Evolutionary conservation across 2,113 vertebrate genomes (phyloP), one percentile per base, ranked within the genome.

Genomic region (Parus major): DNA sequence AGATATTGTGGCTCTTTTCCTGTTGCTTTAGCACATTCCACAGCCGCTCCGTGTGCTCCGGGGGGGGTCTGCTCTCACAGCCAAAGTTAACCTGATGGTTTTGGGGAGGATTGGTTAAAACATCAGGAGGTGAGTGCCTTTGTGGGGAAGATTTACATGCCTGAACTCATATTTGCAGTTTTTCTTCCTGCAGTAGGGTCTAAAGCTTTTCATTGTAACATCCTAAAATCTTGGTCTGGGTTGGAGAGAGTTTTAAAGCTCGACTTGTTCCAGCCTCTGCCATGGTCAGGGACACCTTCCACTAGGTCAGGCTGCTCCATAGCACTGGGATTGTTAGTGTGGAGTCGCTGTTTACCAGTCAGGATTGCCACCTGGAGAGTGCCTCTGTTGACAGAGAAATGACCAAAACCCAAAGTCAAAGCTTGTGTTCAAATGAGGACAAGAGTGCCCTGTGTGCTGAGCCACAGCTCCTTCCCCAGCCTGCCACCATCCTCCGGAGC

Each of bases 1-100:
- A 18, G 35, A 15, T 20, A 5, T 6, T 59, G 63, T 39, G 57
- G 59, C 25, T 63, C 0, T 66, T 70, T 66, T 44, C 64, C 55
- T 2, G 2, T 11, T 42, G 50, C n/a, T 86, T 66, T 31, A 86
- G 50, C 27, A 21, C 52, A 5, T 77, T 29, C 39, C 17, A 3
- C 18, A 41, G 59, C 24, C 0, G 0, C n/a, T 46, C 36, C 0
- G 0, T 12, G 23, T 59, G 56, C 66, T 78, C 29, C 5, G 1
- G 41, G 4, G 4, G 5, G 7, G 10, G 5, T 39, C 57, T 60
- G 79, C 23, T 64, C 33, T 79, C 31, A 1, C 11, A 3, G 50
- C 7, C 23, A 23, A 33, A 52, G 39, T 39, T 42, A n/a, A 5
- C 22, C 11, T 49, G 3, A 22, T 20, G 15, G 12, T 65, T 41